Evolutionary conservation across 2,888 invertebrate genomes (phyloP).

Genomic region (Troilus luridus): DNA sequence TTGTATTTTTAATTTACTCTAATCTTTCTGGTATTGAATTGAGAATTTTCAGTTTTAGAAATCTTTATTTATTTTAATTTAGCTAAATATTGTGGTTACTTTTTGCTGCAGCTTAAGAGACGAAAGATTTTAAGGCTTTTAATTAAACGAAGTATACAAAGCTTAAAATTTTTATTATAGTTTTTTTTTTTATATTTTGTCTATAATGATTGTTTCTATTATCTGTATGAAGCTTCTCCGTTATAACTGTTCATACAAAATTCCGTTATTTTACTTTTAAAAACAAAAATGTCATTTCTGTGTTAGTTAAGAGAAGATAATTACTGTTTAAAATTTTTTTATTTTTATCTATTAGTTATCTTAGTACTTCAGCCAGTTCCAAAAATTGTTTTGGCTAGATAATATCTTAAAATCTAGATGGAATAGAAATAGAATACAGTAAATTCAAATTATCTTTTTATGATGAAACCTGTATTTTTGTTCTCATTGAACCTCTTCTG

Average conservation of each 20-base stretch:
- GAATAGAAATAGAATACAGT: too few relatives aligned
- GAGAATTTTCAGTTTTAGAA: background rate
- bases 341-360: too few relatives aligned
- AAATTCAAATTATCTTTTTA: too few relatives aligned
- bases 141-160: background rate
- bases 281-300: background rate
- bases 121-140: background rate
- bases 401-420: too few relatives aligned
- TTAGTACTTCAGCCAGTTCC: background rate
- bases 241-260: conserved; percentile 5
- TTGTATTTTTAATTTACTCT: background rate
- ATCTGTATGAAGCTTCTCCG: background rate
- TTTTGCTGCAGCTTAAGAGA: conserved; percentile 10
- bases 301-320: too few relatives aligned
- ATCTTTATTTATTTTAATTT: background rate
- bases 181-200: background rate
- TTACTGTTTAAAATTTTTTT: too few relatives aligned
- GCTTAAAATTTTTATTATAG: background rate
- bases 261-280: background rate
- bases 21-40: background rate
- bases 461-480: background rate
- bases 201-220: background rate
- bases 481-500: background rate
- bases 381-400: too few relatives aligned
- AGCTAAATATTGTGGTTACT: background rate